Percentiles rank a stretch among this genome's conserved stretches.
phyloP scores from a whole-genome alignment of 2,888 invertebrate species.

The Eupithecia subumbrata region DNA sequence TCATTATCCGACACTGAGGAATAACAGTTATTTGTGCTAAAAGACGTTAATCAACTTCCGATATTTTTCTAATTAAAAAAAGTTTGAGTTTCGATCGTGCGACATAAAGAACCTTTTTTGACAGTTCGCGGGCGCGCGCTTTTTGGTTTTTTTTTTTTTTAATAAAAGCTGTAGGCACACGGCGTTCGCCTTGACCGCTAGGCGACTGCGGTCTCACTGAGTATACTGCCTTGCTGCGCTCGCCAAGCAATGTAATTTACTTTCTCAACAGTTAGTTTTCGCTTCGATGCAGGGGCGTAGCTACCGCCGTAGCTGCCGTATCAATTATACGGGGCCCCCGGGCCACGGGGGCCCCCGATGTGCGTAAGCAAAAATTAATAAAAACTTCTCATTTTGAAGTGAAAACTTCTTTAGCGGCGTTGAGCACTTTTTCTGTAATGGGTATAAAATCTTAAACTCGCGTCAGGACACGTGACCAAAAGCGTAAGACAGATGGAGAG shows the following conservation, averaged over 20 bases:
- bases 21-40: constrained; percentile 77
- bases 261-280: constrained; percentile 81
- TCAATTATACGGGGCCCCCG: no score
- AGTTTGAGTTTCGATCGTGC: constrained; percentile 36
- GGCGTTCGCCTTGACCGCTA: constrained; percentile 78
- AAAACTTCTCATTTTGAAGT: no score
- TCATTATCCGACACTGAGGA: constrained; percentile 77
- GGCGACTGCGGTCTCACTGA: constrained; percentile 77
- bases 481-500: no score
- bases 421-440: no score
- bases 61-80: constrained; percentile 32
- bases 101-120: constrained; percentile 57
- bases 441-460: no score
- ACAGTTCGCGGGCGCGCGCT: constrained; percentile 76
- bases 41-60: constrained; percentile 53
- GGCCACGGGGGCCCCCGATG: no score
- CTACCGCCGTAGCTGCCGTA: no score
- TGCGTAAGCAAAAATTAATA: no score
- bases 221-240: constrained; percentile 60
- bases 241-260: constrained; percentile 71
- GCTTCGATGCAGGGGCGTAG: constrained; percentile 79
- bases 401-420: no score
- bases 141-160: constrained; percentile 62
- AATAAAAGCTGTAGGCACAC: constrained; percentile 53
- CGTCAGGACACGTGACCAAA: no score